These are phyloP conservation scores for Drosophila virilis DNA, from an alignment of 1,140 invertebrate genomes.

Conservation along the genomic window DNA sequence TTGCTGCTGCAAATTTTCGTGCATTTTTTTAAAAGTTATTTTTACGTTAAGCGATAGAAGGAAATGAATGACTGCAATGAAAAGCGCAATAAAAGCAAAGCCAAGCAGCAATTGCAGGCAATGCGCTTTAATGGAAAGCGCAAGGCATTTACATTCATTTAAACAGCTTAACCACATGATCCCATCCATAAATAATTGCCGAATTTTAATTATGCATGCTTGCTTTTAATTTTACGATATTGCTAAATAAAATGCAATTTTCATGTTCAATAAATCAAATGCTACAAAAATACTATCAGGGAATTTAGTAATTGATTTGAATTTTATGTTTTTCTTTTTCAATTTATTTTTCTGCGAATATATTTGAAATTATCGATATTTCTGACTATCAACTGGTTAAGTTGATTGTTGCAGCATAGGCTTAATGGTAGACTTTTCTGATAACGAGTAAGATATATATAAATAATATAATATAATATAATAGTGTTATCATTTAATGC, in stretches of 20 bases:
- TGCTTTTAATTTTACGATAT: not conserved
- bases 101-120: constrained; percentile 21
- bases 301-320: not conserved
- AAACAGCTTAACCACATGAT: constrained; percentile 8
- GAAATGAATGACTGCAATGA: constrained; percentile 73
- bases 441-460: no score
- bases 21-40: constrained; percentile 40
- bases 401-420: no score
- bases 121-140: constrained; percentile 42
- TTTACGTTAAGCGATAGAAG: constrained; percentile 70
- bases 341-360: not conserved
- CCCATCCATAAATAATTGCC: constrained; percentile 14
- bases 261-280: constrained; percentile 6
- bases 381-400: no score
- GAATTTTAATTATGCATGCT: constrained; percentile 4
- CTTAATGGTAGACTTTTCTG: no score
- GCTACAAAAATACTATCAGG: not conserved
- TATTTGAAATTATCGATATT: no score
- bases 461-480: no score
- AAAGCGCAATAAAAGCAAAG: constrained; percentile 49
- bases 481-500: no score
- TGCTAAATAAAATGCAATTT: not conserved
- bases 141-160: constrained; percentile 18
- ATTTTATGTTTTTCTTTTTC: not conserved
- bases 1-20: constrained; percentile 28